Conservation (phyloP, 2,888 invertebrate species). For the Lobophora halterata region DNA sequence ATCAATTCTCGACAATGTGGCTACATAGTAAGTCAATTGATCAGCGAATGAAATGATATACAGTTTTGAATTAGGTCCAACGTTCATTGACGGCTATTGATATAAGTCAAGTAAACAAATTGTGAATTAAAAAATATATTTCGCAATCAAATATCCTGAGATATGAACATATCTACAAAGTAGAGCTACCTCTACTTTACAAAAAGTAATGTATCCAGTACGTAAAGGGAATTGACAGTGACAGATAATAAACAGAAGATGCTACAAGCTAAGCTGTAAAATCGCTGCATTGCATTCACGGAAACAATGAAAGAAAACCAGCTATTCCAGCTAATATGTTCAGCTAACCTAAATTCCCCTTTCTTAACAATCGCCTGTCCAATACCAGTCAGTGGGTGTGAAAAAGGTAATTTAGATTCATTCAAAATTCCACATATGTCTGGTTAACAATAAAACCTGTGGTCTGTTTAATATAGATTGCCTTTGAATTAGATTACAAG, state of each 20-base stretch:
- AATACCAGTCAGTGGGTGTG: slow-evolving; percentile 20
- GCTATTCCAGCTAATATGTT: slow-evolving; percentile 8
- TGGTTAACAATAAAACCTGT: slow-evolving; percentile 32
- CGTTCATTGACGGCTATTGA: slow-evolving; percentile 17
- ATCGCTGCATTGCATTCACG: slow-evolving; percentile 9
- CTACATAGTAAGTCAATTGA: slow-evolving; percentile 23
- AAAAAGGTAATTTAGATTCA: slow-evolving; percentile 23
- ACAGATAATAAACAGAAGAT: no score
- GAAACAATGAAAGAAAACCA: slow-evolving; percentile 9
- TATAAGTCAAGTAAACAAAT: no score
- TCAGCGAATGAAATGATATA: slow-evolving; percentile 20
- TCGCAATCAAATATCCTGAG: no score
- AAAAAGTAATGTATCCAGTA: slow-evolving; percentile 1
- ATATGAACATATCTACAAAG: no score
- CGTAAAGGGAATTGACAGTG: slow-evolving; percentile 7
- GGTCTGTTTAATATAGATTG: slow-evolving; percentile 30
- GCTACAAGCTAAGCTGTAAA: not conserved
- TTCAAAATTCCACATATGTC: slow-evolving; percentile 22
- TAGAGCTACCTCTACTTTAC: no score
- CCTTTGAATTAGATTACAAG: slow-evolving; percentile 19
- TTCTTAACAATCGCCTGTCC: slow-evolving; percentile 2
- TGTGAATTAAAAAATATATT: no score
- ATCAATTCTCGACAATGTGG: slow-evolving; percentile 29
- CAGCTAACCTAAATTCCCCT: slow-evolving; percentile 15
- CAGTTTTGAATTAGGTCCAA: slow-evolving; percentile 15